Evolutionary conservation across 2,888 invertebrate genomes (phyloP), one percentile per base, ranked within the genome.

Genomic region (Nebria salina): DNA sequence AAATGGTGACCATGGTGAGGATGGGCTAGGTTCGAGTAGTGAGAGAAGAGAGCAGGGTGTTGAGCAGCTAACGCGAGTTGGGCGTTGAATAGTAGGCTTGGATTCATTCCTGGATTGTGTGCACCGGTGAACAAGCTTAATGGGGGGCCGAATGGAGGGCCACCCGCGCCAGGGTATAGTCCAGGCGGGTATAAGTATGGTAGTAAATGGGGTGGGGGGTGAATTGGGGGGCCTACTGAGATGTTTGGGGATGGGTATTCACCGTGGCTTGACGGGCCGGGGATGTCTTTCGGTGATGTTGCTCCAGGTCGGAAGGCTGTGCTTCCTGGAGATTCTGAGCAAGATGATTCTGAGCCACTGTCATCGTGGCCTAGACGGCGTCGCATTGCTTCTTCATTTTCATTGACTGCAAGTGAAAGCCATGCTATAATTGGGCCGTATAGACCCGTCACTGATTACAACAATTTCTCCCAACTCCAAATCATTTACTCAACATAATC

Each of bases 121-220:
- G 92, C 91, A 20, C 92, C 90, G 8, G 89, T 87, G 84, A 90
- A 89, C 79, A 93, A 88, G 5, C 93, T 92, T 78, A 93, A 89
- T 80, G 94, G 94, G 80, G 95, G 95, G 87, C 94, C 94, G 88
- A 94, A 92, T 0, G 90, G 91, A 77, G 89, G 90, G 34, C 91
- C 92, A 2, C 90, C 91, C 70, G 91, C 89, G 75, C 94, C 92
- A 84, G 95, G 95, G 90, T 97, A 97, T 83, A 97, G 91, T 54
- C 96, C 96, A 75, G 94, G 95, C 64, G 97, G 97, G 89, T 97
- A 98, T 77, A 98, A 93, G 91, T 98, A 98, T 84, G 98, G 97
- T 87, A 98, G 91, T 87, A 96, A 91, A 89, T 94, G 95, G 64
- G 96, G 94, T 76, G 97, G 96, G 72, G 97, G 97, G 87, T 97